Evolutionary conservation across 1,140 invertebrate genomes (phyloP).

Genomic region (Drosophila biarmipes): DNA sequence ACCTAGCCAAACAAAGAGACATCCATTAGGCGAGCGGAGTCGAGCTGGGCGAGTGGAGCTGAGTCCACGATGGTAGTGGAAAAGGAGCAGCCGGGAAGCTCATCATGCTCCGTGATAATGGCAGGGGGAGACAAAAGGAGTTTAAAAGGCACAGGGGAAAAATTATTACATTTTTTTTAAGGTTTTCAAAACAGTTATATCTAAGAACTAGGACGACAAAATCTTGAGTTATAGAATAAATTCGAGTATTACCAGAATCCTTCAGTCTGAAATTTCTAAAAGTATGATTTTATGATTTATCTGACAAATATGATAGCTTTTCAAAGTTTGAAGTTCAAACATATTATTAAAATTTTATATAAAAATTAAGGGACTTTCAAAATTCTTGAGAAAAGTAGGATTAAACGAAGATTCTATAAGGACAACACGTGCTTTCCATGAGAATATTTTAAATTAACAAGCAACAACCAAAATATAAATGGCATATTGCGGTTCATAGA

Average conservation of each 20-base stretch:
- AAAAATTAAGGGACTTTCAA: too few species aligned
- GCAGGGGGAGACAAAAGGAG: background rate
- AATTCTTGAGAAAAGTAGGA: too few species aligned
- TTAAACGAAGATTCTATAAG: too few species aligned
- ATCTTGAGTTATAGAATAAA: background rate
- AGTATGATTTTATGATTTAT: too few species aligned
- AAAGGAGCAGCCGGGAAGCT: conserved; percentile 37
- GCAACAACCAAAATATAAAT: too few species aligned
- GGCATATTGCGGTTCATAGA: too few species aligned
- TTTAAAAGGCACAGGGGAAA: background rate
- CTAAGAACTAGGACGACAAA: background rate
- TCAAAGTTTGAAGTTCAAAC: too few species aligned
- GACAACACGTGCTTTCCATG: too few species aligned
- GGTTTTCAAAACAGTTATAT: background rate
- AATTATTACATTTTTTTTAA: background rate
- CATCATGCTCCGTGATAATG: conserved; percentile 28
- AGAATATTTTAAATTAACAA: too few species aligned
- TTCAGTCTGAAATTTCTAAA: background rate
- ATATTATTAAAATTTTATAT: too few species aligned
- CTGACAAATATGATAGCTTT: too few species aligned
- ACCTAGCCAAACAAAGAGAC: conserved; percentile 55
- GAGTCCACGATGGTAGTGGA: conserved; percentile 48
- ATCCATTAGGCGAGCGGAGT: conserved; percentile 62
- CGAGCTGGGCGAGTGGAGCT: conserved; percentile 15
- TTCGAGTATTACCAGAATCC: background rate